These are phyloP conservation scores for Pomacea maculata DNA, from an alignment of 1,140 invertebrate species.

Conservation along the genomic window DNA sequence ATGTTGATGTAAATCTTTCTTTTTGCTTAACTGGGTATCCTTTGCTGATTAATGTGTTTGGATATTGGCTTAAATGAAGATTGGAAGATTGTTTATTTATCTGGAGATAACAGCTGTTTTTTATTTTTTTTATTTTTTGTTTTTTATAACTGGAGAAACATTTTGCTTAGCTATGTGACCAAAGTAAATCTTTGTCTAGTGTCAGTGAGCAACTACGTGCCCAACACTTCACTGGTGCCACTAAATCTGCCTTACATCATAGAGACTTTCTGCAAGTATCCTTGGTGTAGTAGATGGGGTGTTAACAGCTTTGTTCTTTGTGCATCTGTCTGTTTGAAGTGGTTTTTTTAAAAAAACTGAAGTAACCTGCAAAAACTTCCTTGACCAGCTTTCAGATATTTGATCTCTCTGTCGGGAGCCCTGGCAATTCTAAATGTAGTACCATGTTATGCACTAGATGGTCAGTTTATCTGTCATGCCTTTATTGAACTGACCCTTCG, in stretches of 20 bases:
- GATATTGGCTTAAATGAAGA: no score
- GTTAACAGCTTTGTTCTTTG: background rate
- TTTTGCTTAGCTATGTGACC: background rate
- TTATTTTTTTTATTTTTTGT: no score
- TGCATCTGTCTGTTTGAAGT: background rate
- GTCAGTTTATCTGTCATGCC: conserved; percentile 81
- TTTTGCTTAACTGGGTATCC: background rate
- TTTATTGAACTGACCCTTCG: conserved; percentile 63
- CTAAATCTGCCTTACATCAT: conserved; percentile 77
- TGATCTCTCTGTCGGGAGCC: conserved; percentile 90
- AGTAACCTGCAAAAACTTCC: conserved; percentile 1
- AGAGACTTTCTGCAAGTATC: conserved; percentile 72
- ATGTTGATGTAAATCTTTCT: no score
- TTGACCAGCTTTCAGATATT: conserved; percentile 64
- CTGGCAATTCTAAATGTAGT: conserved; percentile 91
- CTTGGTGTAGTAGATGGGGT: conserved; percentile 33
- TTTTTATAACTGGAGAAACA: no score
- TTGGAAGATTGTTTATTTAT: no score
- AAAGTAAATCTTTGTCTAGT: conserved; percentile 45
- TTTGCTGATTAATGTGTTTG: no score
- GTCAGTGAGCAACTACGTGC: conserved; percentile 81
- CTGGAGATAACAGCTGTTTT: no score
- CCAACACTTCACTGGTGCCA: conserved; percentile 75
- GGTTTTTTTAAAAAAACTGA: background rate
- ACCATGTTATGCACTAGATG: conserved; percentile 93